These are phyloP conservation scores for Ormyrus thymus DNA, from an alignment of 2,888 invertebrate genomes.

Conservation along the genomic window DNA sequence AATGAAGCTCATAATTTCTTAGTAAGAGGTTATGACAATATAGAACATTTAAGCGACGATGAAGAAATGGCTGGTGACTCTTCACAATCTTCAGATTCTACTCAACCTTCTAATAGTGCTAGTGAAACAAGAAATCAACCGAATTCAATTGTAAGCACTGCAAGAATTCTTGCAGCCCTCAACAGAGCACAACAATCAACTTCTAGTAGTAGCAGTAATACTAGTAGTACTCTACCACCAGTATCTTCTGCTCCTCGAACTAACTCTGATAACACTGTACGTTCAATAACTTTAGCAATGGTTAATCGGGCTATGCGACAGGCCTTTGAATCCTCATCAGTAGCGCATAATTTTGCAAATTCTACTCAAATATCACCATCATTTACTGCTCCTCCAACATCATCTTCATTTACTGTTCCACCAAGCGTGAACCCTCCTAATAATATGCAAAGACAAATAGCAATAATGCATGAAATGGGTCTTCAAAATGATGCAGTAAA, in stretches of 20 bases:
- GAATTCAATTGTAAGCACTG: conserved; percentile 80
- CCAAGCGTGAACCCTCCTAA: conserved; percentile 50
- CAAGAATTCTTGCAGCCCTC: conserved; percentile 85
- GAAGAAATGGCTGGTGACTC: conserved; percentile 78
- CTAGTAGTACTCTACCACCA: conserved; percentile 8
- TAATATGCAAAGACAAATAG: conserved; percentile 77
- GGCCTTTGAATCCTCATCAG: conserved; percentile 77
- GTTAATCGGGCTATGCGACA: conserved; percentile 87
- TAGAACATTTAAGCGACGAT: conserved; percentile 77
- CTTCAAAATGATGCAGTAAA: conserved; percentile 89
- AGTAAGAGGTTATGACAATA: conserved; percentile 74
- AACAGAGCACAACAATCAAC: conserved; percentile 76
- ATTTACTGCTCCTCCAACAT: conserved; percentile 23
- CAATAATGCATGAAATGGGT: conserved; percentile 94
- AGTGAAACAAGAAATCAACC: conserved; percentile 63
- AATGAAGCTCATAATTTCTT: conserved; percentile 69
- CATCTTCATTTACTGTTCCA: conserved; percentile 23
- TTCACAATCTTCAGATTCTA: conserved; percentile 75
- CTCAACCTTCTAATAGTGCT: conserved; percentile 62
- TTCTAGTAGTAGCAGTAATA: neutral
- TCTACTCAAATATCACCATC: conserved; percentile 54
- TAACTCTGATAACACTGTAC: conserved; percentile 65
- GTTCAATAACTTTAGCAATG: conserved; percentile 85
- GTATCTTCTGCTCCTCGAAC: conserved; percentile 62
- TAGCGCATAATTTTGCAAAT: conserved; percentile 61